Conservation (phyloP, 2,888 invertebrate genomes). For the Parnassius glacialis region DNA sequence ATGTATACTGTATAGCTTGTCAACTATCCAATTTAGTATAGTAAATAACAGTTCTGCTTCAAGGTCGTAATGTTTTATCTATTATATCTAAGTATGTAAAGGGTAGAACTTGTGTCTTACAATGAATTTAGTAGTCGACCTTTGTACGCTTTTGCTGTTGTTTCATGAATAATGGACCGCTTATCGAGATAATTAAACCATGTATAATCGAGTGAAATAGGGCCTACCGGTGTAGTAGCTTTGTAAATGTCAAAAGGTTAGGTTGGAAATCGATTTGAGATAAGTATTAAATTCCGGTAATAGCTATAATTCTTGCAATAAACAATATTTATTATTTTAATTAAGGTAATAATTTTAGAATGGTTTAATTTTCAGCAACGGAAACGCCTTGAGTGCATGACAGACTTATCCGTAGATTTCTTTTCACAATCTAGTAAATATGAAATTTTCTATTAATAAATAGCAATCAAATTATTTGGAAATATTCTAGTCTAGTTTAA, state of each 20-base stretch:
- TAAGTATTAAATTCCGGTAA: slow-evolving; percentile 17
- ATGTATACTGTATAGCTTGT: no score
- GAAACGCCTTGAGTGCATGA: no score
- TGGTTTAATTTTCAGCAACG: no score
- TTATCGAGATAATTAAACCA: slow-evolving; percentile 34
- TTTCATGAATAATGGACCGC: slow-evolving; percentile 28
- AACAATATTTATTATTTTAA: no score
- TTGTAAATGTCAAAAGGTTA: slow-evolving; percentile 35
- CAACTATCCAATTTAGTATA: no score
- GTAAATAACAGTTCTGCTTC: slow-evolving; percentile 6
- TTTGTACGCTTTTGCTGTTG: slow-evolving; percentile 22
- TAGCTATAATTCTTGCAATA: neutral
- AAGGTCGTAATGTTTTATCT: slow-evolving; percentile 14
- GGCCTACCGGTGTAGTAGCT: slow-evolving; percentile 32
- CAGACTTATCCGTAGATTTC: no score
- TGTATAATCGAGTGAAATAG: slow-evolving; percentile 33
- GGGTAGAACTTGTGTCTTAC: slow-evolving; percentile 24
- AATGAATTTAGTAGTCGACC: slow-evolving; percentile 25
- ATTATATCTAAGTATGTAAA: slow-evolving; percentile 18
- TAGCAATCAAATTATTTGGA: no score
- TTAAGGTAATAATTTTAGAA: no score
- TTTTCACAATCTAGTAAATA: no score
- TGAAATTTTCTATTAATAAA: no score
- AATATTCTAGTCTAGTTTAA: no score
- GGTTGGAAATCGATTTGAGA: slow-evolving; percentile 27